Evolutionary conservation across 2,888 invertebrate genomes (phyloP).

Genomic region (Emesis castigata): DNA sequence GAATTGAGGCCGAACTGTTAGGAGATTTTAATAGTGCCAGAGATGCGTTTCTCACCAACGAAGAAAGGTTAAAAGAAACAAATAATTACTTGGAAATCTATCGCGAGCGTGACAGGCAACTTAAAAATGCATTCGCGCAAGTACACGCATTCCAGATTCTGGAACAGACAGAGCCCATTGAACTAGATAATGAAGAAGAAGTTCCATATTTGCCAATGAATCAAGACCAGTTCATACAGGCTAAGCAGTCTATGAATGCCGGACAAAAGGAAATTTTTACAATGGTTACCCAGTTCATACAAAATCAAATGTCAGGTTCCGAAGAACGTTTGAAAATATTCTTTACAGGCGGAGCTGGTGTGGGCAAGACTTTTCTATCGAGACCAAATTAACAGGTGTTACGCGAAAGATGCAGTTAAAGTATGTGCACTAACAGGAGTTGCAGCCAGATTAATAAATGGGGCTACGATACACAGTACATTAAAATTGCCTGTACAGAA

Average conservation of each 20-base stretch:
- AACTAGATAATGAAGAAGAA: slow-evolving; percentile 41
- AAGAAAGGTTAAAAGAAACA: too few relatives aligned
- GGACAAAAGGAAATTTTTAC: background rate
- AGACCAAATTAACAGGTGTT: slow-evolving; percentile 61
- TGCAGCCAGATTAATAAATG: slow-evolving; percentile 32
- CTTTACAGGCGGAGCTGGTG: slow-evolving; percentile 51
- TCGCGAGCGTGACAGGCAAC: too few relatives aligned
- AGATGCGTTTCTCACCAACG: too few relatives aligned
- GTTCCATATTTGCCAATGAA: slow-evolving; percentile 8
- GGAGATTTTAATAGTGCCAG: too few relatives aligned
- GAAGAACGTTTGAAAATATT: slow-evolving; percentile 28
- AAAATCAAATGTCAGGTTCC: slow-evolving; percentile 48
- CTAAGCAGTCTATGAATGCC: too few relatives aligned
- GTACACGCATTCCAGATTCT: background rate
- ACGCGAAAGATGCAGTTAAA: slow-evolving; percentile 63
- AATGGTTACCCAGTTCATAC: slow-evolving; percentile 46
- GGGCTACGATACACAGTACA: slow-evolving; percentile 23
- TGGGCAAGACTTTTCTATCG: too few relatives aligned
- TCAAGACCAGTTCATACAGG: slow-evolving; percentile 49
- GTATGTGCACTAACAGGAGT: slow-evolving; percentile 71
- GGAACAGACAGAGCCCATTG: slow-evolving; percentile 55
- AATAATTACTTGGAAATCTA: slow-evolving; percentile 48
- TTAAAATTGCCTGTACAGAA: slow-evolving; percentile 43
- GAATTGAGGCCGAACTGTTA: too few relatives aligned
- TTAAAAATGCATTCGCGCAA: too few relatives aligned